Evolutionary conservation across 2,113 vertebrate species (phyloP).

Genomic region (Tetraodon nigroviridis): DNA sequence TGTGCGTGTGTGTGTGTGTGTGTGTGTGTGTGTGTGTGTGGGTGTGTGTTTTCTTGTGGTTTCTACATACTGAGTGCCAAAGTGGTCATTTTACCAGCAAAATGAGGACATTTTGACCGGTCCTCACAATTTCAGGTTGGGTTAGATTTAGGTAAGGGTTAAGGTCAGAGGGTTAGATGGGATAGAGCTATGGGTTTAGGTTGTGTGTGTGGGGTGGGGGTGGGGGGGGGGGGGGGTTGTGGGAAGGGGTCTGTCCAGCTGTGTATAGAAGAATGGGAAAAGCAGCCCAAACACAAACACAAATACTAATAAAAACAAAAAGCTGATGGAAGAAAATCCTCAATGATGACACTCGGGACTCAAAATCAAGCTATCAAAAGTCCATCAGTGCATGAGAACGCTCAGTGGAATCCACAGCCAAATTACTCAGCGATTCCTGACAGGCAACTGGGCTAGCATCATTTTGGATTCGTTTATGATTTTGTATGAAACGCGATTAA

Average conservation of each 20-base stretch:
- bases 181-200: too few relatives aligned
- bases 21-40: too few relatives aligned
- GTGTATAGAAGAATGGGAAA: slow-evolving; percentile 3
- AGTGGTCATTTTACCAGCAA: too few relatives aligned
- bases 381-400: background rate
- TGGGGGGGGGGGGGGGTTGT: too few relatives aligned
- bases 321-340: background rate
- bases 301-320: slow-evolving; percentile 10
- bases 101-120: too few relatives aligned
- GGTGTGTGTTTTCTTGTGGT: too few relatives aligned
- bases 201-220: too few relatives aligned
- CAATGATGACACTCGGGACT: background rate
- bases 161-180: too few relatives aligned
- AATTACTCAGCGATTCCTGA: slow-evolving; percentile 38
- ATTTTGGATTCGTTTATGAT: slow-evolving; percentile 19
- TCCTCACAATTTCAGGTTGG: too few relatives aligned
- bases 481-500: slow-evolving; percentile 27
- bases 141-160: too few relatives aligned
- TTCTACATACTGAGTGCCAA: too few relatives aligned
- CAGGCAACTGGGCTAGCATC: slow-evolving; percentile 17
- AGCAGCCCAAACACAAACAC: background rate
- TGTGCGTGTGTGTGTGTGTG: too few relatives aligned
- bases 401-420: slow-evolving; percentile 12
- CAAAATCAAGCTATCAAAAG: slow-evolving; percentile 1
- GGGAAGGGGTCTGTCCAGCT: background rate